Percentiles rank a stretch among this genome's conserved stretches.
phyloP scores from a whole-genome alignment of 2,888 invertebrate species.

The Eilema caniola region DNA sequence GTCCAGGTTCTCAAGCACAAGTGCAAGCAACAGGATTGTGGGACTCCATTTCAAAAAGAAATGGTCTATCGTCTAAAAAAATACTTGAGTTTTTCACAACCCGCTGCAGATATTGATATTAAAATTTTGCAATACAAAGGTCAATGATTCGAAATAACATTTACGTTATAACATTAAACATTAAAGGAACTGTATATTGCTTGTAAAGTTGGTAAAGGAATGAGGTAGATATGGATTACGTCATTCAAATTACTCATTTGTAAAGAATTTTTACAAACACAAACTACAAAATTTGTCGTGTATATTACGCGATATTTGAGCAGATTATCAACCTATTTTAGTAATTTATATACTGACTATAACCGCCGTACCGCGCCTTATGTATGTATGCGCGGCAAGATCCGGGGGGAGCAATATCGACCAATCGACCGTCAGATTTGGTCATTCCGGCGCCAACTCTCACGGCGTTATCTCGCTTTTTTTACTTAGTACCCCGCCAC shows the following conservation, averaged over 20 bases:
- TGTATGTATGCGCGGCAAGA: too few relatives aligned
- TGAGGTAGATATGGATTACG: not conserved
- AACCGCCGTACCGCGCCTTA: too few relatives aligned
- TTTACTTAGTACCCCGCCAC: too few relatives aligned
- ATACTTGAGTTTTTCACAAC: not conserved
- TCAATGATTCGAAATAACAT: not conserved
- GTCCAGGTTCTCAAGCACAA: too few relatives aligned
- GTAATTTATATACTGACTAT: not conserved
- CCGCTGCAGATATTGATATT: not conserved
- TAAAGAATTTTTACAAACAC: slow-evolving; percentile 3
- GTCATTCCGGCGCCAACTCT: too few relatives aligned
- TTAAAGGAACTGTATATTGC: slow-evolving; percentile 3
- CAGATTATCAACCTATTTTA: not conserved
- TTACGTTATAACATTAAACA: not conserved
- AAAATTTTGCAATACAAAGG: slow-evolving; percentile 10
- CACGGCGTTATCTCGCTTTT: too few relatives aligned
- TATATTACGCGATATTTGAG: too few relatives aligned
- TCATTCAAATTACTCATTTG: slow-evolving; percentile 12
- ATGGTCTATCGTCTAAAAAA: not conserved
- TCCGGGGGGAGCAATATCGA: too few relatives aligned
- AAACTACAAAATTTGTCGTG: not conserved
- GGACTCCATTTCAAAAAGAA: too few relatives aligned
- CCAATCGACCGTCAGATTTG: too few relatives aligned
- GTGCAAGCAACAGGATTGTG: too few relatives aligned
- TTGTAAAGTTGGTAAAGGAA: not conserved